phyloP scores from a whole-genome alignment of 2,888 invertebrate species.

The Sminthurinus aureus region DNA sequence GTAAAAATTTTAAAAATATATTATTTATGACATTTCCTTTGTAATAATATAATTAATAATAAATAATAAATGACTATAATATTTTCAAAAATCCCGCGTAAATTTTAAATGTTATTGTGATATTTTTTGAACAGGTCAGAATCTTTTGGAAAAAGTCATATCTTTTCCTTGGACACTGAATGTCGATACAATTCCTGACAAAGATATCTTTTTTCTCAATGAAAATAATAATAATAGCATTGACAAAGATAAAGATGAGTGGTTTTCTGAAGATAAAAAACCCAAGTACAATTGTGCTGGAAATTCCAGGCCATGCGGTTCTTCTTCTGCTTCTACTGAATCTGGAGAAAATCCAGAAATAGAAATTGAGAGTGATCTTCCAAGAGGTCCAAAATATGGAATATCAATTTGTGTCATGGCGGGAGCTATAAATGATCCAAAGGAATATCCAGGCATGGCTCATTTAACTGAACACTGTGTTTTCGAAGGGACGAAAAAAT shows the following conservation, averaged over 20 bases:
- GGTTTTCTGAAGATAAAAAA: background rate
- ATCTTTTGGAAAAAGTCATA: conserved; percentile 1
- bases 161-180: conserved; percentile 7
- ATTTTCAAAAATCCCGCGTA: no score
- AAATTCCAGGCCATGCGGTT: background rate
- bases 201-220: background rate
- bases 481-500: conserved; percentile 48
- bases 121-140: background rate
- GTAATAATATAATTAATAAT: no score
- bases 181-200: conserved; percentile 3
- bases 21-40: no score
- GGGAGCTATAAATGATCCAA: conserved; percentile 43
- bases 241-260: background rate
- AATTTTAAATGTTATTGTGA: no score
- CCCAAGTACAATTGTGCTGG: background rate
- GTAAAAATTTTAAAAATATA: background rate
- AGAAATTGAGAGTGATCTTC: background rate
- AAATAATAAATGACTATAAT: no score
- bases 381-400: conserved; percentile 1
- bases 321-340: background rate
- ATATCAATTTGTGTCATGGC: conserved; percentile 21
- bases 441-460: conserved; percentile 38
- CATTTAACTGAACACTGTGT: conserved; percentile 51
- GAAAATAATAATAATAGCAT: background rate
- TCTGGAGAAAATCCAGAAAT: background rate